Evolutionary conservation across 2,113 vertebrate species (phyloP), one percentile per base, ranked within the genome.

Genomic region (Rutilus rutilus): DNA sequence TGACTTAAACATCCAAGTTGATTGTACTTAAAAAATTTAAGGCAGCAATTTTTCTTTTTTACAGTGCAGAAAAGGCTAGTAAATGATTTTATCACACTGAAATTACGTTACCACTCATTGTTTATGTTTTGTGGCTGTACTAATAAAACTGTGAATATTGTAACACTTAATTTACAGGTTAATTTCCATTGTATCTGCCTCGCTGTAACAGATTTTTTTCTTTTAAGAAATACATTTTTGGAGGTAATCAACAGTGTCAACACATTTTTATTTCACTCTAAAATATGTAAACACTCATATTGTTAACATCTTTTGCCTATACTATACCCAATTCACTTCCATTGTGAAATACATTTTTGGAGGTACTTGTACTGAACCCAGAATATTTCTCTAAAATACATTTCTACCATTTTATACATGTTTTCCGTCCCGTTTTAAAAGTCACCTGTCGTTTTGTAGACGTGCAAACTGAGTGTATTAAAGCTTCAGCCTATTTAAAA

Each of bases 401-500:
- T n/a, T n/a, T n/a, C n/a, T n/a, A n/a, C n/a, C n/a, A n/a, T 30
- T 30, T 30, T 33, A 33, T 33, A 33, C 9, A 17, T 1, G 21
- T 79, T 33, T 57, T 79, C 54, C 8, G 1, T 23, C 11, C 36
- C 30, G 9, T 21, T 60, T 62, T 33, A 69, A 78, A 64, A 30
- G 74, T 78, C 30, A 10, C 84, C 69, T 42, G 80, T 39, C 69
- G 30, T 19, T 67, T 64, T 27, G 7, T n/a, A 57, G 50, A 54
- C 76, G 69, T 73, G 50, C 54, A 36, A 54, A 75, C 52, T 64
- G 81, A 83, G 75, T 59, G 78, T 79, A 60, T 83, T 87, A 67
- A 86, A 86, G 80, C 59, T 62, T 9, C n/a, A 39, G 69, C 15
- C 10, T 85, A 65, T 82, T 87, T 79, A 23, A 95, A 93, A 95